phyloP scores from a whole-genome alignment of 2,888 invertebrate genomes.

The Drosophila pegasa region DNA sequence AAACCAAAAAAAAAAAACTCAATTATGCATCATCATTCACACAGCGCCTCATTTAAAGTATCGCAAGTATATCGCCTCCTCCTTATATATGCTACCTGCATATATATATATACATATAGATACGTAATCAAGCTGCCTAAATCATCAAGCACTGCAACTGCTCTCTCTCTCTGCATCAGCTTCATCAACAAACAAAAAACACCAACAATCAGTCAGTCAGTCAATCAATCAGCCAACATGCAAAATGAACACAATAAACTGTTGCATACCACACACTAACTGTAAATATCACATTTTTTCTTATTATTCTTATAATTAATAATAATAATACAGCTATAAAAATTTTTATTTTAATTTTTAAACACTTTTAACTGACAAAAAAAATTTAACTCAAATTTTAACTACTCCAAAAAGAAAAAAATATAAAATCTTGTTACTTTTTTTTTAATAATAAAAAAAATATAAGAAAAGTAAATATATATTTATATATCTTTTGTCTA shows the following conservation, averaged over 20 bases:
- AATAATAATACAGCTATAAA: slow-evolving; percentile 27
- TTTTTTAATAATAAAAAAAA: slow-evolving; percentile 17
- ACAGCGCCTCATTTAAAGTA: slow-evolving; percentile 67
- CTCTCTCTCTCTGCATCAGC: slow-evolving; percentile 38
- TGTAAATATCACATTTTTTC: slow-evolving; percentile 81
- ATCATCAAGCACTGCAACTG: slow-evolving; percentile 48
- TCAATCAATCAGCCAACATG: slow-evolving; percentile 52
- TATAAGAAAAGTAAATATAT: slow-evolving; percentile 3
- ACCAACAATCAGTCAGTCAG: slow-evolving; percentile 46
- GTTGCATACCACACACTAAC: slow-evolving; percentile 77
- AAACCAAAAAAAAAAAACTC: slow-evolving; percentile 1
- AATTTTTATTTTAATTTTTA: slow-evolving; percentile 31
- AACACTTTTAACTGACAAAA: slow-evolving; percentile 43
- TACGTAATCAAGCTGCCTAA: slow-evolving; percentile 30
- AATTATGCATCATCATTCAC: slow-evolving; percentile 52
- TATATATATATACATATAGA: slow-evolving; percentile 18
- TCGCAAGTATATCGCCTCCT: slow-evolving; percentile 48
- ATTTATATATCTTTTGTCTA: slow-evolving; percentile 22
- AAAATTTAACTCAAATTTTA: slow-evolving; percentile 36
- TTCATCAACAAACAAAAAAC: slow-evolving; percentile 39
- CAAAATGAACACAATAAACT: slow-evolving; percentile 59
- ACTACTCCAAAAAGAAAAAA: slow-evolving; percentile 24
- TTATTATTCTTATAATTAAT: slow-evolving; percentile 54
- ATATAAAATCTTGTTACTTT: slow-evolving; percentile 52
- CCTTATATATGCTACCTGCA: slow-evolving; percentile 5